A percentile compares a stretch with the other conserved stretches of the same genome.
These are phyloP conservation scores for Tragelaphus scriptus DNA, from an alignment of 2,113 vertebrate species.

Conservation along the genomic window DNA sequence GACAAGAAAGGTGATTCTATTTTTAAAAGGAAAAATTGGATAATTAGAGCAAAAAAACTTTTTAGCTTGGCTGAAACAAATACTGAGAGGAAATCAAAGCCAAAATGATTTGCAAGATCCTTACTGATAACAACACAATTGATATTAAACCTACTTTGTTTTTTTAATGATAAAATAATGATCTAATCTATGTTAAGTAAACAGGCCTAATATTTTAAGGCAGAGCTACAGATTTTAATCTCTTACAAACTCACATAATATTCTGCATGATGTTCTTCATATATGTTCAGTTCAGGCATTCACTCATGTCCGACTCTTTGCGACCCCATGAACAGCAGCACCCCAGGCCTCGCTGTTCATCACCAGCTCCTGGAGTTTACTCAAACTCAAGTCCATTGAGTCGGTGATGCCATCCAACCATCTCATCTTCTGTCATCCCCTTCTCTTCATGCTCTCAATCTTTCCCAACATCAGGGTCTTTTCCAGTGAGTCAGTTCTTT, in stretches of 20 bases:
- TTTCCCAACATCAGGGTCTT: no score
- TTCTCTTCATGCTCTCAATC: no score
- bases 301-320: not conserved
- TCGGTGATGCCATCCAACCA: no score
- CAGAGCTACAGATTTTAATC: not conserved
- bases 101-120: not conserved
- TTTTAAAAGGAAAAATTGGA: constrained; percentile 10
- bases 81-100: not conserved
- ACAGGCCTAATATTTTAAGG: not conserved
- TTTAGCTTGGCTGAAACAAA: not conserved
- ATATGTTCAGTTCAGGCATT: not conserved
- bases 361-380: not conserved
- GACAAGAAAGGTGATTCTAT: not conserved
- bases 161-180: not conserved
- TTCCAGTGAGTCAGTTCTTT: no score
- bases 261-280: not conserved
- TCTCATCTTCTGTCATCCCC: no score
- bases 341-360: not conserved
- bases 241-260: not conserved
- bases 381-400: no score
- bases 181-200: not conserved
- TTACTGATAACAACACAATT: not conserved
- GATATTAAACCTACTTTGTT: not conserved
- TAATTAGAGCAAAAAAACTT: not conserved
- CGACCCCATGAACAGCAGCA: fast-evolving